Percentiles rank a stretch among this genome's conserved stretches.
Conservation (phyloP, 1,140 invertebrate genomes). For the Metaphire vulgaris region DNA sequence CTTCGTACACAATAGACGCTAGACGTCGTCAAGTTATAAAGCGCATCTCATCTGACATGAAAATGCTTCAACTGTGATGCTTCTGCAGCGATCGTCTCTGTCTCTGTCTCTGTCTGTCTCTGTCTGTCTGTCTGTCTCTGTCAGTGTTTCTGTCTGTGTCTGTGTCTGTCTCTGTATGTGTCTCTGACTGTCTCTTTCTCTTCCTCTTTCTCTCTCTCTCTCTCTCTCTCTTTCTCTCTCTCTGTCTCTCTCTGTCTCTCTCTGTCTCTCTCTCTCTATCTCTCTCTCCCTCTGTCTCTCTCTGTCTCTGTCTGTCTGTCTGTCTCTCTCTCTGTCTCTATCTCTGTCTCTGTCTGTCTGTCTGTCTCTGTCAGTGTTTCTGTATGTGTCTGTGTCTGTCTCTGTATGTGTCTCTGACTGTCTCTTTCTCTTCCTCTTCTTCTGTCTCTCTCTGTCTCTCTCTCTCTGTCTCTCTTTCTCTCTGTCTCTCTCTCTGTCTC, state of each 20-base stretch:
- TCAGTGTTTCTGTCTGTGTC: not conserved
- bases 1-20: no score
- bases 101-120: not conserved
- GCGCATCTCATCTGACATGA: no score
- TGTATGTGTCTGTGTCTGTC: not conserved
- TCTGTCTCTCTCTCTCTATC: not conserved
- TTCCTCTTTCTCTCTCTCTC: not conserved
- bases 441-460: not conserved
- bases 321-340: not conserved
- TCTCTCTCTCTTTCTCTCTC: not conserved
- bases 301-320: not conserved
- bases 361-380: not conserved
- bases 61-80: no score
- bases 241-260: not conserved
- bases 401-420: not conserved
- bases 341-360: not conserved
- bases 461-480: not conserved
- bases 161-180: not conserved
- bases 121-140: constrained; percentile 1
- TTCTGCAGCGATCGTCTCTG: not conserved
- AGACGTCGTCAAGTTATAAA: no score
- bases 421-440: not conserved
- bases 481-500: not conserved
- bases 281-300: not conserved
- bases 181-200: not conserved